Evolutionary conservation across 2,888 invertebrate genomes (phyloP), one percentile per base, ranked within the genome.

Genomic region (Ephialtes manifestator): DNA sequence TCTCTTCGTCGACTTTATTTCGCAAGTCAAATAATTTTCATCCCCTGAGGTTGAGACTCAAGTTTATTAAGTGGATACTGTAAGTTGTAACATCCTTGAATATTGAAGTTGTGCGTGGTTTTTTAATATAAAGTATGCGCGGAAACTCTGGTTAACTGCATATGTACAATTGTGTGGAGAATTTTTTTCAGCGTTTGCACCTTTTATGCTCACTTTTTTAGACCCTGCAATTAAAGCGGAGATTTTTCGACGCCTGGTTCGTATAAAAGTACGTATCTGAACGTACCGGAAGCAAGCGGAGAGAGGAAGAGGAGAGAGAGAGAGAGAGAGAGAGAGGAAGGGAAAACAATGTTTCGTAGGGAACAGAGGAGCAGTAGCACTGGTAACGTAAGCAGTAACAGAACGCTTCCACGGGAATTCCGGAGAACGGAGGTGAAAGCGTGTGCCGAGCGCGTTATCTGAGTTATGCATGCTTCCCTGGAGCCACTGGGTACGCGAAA

Each of bases 381-480:
- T 65, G 5, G 65, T 60, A 70, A 63, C 28, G 55, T 20, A 70
- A 75, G 65, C 39, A 48, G 55, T 39, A 31, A 51, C 20, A 75
- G 63, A 70, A 24, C 53, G 55, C 80, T 71, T 72, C 39, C 67
- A 60, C 65, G 71, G 24, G 43, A 84, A 84, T 71, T 80, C 71
- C 51, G 48, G 39, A 77, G 71, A 72, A 35, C 46, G 55, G 58
- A 43, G 31, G 70, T 18, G 43, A 67, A 55, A 70, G 28, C 67
- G n/a, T 31, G 67, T 24, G 43, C 53, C 48, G 31, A 46, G 77
- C 48, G 86, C 81, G 81, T 82, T 84, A 81, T 86, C 88, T 91
- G 90, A 92, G 92, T 91, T 91, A 91, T 92, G 91, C 89, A 92
- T 91, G 90, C 83, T 87, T 83, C 81, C 74, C 82, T 79, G 78